Evolutionary conservation across 2,888 invertebrate genomes (phyloP).

Genomic region (Euclidia mi): DNA sequence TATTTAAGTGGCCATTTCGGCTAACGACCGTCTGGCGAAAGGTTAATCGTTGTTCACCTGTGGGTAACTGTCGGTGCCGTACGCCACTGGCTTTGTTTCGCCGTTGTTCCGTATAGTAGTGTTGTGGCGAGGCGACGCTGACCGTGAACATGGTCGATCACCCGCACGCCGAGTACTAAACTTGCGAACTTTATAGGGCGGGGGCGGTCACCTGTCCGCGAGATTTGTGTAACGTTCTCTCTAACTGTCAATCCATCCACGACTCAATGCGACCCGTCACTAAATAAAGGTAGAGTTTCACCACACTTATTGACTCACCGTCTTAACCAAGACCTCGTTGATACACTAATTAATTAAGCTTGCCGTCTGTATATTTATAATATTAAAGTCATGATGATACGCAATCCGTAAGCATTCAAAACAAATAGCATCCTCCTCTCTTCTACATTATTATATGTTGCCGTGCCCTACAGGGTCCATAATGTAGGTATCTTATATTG

Average conservation of each 20-base stretch:
- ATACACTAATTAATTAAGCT: not conserved
- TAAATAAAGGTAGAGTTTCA: constrained; percentile 54
- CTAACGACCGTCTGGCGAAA: constrained; percentile 80
- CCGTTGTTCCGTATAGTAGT: constrained; percentile 60
- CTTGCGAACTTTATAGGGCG: constrained; percentile 78
- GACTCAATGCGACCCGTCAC: constrained; percentile 63
- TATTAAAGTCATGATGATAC: no score
- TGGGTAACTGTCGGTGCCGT: constrained; percentile 73
- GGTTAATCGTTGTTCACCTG: constrained; percentile 85
- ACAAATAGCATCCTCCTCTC: no score
- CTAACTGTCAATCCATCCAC: constrained; percentile 70
- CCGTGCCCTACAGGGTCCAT: no score
- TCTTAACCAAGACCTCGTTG: constrained; percentile 39
- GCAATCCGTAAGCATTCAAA: no score
- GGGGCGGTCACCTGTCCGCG: constrained; percentile 76
- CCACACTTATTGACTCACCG: constrained; percentile 52
- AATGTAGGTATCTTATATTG: no score
- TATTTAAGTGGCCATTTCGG: constrained; percentile 74
- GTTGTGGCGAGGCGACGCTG: constrained; percentile 62
- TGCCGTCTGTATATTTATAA: no score
- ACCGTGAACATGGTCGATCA: constrained; percentile 86
- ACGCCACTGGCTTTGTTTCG: constrained; percentile 73
- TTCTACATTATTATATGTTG: no score
- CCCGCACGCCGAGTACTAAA: constrained; percentile 76
- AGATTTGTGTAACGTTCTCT: constrained; percentile 76